phyloP scores from a whole-genome alignment of 2,113 vertebrate genomes.

The Peromyscus maniculatus region DNA sequence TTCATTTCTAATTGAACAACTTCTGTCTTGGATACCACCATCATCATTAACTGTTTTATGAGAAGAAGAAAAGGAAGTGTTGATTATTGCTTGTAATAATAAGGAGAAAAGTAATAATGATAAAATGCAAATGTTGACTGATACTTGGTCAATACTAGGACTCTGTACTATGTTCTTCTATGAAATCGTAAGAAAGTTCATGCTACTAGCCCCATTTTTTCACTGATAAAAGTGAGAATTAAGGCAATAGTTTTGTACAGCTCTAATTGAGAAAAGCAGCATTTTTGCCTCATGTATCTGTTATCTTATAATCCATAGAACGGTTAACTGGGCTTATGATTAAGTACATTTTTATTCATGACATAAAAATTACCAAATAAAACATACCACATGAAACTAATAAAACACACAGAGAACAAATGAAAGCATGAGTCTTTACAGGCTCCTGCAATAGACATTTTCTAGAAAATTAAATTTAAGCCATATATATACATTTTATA shows the following conservation, averaged over 20 bases:
- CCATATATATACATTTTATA: background rate
- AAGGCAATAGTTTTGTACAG: background rate
- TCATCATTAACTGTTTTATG: background rate
- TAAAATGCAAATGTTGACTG: background rate
- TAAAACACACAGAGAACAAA: slow-evolving; percentile 23
- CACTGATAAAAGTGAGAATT: slow-evolving; percentile 22
- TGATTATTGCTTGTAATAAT: background rate
- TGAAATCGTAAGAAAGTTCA: background rate
- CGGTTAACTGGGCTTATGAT: background rate
- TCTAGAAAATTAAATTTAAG: slow-evolving; percentile 50
- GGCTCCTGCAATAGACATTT: background rate
- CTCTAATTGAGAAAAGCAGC: background rate
- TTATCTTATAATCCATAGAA: background rate
- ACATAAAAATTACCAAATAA: slow-evolving; percentile 24
- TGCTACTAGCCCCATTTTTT: background rate
- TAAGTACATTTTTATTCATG: slow-evolving; percentile 5
- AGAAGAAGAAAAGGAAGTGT: background rate
- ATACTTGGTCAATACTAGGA: background rate
- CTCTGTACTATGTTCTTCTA: background rate
- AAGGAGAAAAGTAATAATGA: background rate
- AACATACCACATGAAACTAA: slow-evolving; percentile 21
- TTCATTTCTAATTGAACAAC: background rate
- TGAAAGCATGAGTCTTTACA: background rate
- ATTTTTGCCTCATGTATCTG: background rate
- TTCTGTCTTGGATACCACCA: background rate